Evolutionary conservation across 2,113 vertebrate genomes (phyloP).

Genomic region (Erpornis zantholeuca): DNA sequence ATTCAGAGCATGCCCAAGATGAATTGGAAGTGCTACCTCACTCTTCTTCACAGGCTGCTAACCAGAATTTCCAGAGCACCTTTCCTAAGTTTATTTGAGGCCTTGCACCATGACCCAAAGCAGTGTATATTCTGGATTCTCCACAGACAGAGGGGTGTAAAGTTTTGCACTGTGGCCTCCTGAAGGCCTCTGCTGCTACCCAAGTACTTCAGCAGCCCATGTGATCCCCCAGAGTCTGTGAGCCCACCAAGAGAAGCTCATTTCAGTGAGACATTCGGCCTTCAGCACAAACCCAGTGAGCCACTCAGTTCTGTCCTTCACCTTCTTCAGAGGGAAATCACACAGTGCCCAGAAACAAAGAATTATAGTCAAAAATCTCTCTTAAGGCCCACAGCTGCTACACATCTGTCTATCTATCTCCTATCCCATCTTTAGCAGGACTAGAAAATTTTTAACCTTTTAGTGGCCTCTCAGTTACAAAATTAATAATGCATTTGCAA

Average conservation of each 20-base stretch:
- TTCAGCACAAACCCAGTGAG: not conserved
- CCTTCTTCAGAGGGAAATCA: not conserved
- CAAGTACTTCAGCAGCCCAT: not conserved
- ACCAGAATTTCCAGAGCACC: not conserved
- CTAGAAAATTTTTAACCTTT: not conserved
- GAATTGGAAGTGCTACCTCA: not conserved
- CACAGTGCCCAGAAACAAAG: not conserved
- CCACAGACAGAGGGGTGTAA: rapidly evolving
- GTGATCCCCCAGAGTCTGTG: not conserved
- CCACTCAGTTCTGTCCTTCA: not conserved
- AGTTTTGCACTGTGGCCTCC: not conserved
- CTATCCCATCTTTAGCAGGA: not conserved
- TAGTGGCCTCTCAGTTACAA: not conserved
- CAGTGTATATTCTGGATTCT: not conserved
- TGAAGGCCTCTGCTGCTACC: not conserved
- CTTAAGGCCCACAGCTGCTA: not conserved
- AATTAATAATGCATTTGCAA: not conserved
- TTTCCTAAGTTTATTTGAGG: not conserved
- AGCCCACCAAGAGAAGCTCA: not conserved
- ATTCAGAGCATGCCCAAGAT: not conserved
- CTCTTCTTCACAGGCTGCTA: not conserved
- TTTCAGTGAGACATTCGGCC: not conserved
- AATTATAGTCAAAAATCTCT: not conserved
- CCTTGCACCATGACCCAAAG: not conserved
- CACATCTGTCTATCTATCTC: not conserved